These are phyloP conservation scores for Cydia strobilella DNA, from an alignment of 1,140 invertebrate species.

Conservation along the genomic window DNA sequence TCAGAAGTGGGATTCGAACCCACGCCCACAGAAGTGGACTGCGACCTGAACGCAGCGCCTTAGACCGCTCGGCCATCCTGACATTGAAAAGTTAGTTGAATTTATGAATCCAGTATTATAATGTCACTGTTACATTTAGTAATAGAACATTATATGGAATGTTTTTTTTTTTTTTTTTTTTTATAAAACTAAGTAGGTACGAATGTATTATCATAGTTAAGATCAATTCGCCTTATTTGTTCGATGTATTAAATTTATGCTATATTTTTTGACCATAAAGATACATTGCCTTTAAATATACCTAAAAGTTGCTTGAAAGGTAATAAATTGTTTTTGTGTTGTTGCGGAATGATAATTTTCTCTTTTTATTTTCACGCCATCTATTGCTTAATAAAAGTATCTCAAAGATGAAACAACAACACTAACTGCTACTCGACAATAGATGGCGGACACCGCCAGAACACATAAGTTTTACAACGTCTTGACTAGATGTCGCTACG, in stretches of 20 bases:
- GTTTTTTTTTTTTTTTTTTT: too few relatives aligned
- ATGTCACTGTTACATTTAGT: neutral
- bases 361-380: neutral
- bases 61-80: slow-evolving; percentile 84
- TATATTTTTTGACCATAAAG: too few relatives aligned
- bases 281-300: too few relatives aligned
- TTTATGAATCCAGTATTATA: neutral
- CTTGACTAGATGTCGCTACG: slow-evolving; percentile 41
- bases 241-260: too few relatives aligned
- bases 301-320: too few relatives aligned
- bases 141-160: neutral
- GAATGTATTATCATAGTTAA: too few relatives aligned
- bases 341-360: neutral
- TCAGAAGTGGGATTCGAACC: slow-evolving; percentile 92
- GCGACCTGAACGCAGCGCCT: slow-evolving; percentile 95
- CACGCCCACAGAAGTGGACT: slow-evolving; percentile 90
- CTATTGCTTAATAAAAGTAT: too few relatives aligned
- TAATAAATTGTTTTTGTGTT: too few relatives aligned
- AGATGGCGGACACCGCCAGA: slow-evolving; percentile 42
- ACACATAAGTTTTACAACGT: neutral
- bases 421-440: slow-evolving; percentile 39
- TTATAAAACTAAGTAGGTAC: too few relatives aligned
- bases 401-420: neutral
- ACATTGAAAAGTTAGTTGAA: neutral
- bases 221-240: too few relatives aligned